phyloP scores from a whole-genome alignment of 2,797 vertebrate genomes.

The Mormyrops boulengeri region DNA sequence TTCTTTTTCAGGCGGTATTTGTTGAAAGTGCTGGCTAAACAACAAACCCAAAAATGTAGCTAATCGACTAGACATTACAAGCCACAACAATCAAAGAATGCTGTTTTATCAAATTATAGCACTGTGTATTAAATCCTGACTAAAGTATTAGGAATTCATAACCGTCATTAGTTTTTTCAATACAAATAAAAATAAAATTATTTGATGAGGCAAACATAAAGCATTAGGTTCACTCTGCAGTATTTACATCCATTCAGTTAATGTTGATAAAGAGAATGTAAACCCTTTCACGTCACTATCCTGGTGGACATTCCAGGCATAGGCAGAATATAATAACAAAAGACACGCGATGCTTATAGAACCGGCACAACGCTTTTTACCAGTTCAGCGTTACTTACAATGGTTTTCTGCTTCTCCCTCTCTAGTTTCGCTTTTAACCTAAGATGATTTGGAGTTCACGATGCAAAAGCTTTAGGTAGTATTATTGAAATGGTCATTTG shows the following conservation, averaged over 20 bases:
- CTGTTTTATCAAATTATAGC: background rate
- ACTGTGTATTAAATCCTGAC: background rate
- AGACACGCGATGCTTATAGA: background rate
- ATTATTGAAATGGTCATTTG: background rate
- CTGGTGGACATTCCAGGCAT: slow-evolving; percentile 12
- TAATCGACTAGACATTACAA: background rate
- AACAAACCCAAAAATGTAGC: background rate
- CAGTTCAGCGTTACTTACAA: background rate
- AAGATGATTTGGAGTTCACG: background rate
- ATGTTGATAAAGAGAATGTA: background rate
- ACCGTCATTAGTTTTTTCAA: background rate
- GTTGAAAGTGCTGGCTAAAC: background rate
- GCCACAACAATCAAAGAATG: background rate
- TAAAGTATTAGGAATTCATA: background rate
- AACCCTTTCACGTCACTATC: background rate
- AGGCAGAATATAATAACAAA: background rate
- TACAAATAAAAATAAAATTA: background rate
- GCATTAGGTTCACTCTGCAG: background rate
- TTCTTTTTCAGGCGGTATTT: background rate
- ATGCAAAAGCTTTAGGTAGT: background rate
- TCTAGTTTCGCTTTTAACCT: background rate
- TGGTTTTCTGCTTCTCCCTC: background rate
- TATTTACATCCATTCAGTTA: background rate
- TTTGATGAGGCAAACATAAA: background rate
- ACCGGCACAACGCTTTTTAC: background rate